Conservation (phyloP, 1,140 invertebrate species). For the Leptestheria dahalacensis region DNA sequence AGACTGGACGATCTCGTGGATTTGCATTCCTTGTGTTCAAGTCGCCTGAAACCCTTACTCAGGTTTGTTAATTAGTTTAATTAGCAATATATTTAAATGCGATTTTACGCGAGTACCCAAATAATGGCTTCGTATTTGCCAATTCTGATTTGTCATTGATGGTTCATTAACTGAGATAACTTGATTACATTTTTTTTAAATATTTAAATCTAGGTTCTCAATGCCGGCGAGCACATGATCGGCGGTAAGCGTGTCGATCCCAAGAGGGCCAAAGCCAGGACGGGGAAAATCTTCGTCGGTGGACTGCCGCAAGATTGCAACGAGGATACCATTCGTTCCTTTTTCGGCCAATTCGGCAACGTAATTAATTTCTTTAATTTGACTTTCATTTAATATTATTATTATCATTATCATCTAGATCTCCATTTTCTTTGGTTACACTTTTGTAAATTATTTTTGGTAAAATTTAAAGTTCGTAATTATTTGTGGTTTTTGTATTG, state of each 20-base stretch:
- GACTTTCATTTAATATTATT: too few relatives aligned
- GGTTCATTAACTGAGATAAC: too few relatives aligned
- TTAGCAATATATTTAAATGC: too few relatives aligned
- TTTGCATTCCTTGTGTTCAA: constrained; percentile 93
- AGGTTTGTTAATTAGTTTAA: constrained; percentile 31
- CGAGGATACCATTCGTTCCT: constrained; percentile 82
- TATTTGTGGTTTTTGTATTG: too few relatives aligned
- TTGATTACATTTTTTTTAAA: too few relatives aligned
- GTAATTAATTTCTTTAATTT: constrained; percentile 33
- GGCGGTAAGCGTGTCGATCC: constrained; percentile 89
- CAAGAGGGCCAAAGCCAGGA: constrained; percentile 82
- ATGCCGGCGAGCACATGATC: constrained; percentile 73
- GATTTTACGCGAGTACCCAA: too few relatives aligned
- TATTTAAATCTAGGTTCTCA: constrained; percentile 53
- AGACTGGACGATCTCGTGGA: constrained; percentile 72
- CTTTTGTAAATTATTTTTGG: neutral
- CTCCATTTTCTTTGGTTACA: too few relatives aligned
- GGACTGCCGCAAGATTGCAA: constrained; percentile 74
- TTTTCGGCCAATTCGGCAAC: constrained; percentile 77
- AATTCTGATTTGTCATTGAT: too few relatives aligned
- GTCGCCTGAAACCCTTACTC: constrained; percentile 70
- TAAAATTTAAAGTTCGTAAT: too few relatives aligned
- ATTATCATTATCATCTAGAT: too few relatives aligned
- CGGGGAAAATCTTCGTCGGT: constrained; percentile 90
- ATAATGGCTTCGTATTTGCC: too few relatives aligned